Evolutionary conservation across 2,888 invertebrate genomes (phyloP), one percentile per base, ranked within the genome.

Genomic region (Arctia plantaginis): DNA sequence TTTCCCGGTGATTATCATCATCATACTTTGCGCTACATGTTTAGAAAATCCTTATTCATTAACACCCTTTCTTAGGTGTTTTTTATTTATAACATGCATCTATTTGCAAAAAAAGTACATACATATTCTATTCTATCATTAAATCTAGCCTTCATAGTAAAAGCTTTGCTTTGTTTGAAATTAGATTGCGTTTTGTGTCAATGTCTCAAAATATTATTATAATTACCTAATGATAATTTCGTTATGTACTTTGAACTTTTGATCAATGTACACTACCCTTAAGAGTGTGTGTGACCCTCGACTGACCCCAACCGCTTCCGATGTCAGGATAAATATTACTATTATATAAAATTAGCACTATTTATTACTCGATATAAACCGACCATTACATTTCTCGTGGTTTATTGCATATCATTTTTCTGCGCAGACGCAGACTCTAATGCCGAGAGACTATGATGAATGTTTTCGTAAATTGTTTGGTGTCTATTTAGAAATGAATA

Each of bases 281-380:
- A 80, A 73, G 23, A n/a, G 41, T n/a, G 70, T 51, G 41, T n/a
- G 72, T 74, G 78, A 86, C 87, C 90, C 87, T 81, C 69, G 82
- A 73, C 77, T 82, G 84, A 85, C 89, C 87, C 80, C 82, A 44
- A 67, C 65, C 88, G 87, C 90, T 89, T 88, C 90, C 87, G 90
- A 90, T 84, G 81, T 81, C 79, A 76, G 81, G 81, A 88, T 88
- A 89, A 89, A 89, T 88, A 90, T 87, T 81, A 86, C 86, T 82
- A 91, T 90, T 87, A 88, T 81, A 86, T 80, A 80, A 86, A 90
- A 91, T 91, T 90, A 90, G 87, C 87, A 88, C 88, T 89, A 91
- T 91, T 90, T 90, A 90, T 89, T 88, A 89, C 88, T 6, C 66
- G 74, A 75, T 74, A 77, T 55, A 77, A 71, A 77, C 80, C 75